These are phyloP conservation scores for Hystrix cristata DNA, from an alignment of 2,113 vertebrate genomes.

Conservation along the genomic window DNA sequence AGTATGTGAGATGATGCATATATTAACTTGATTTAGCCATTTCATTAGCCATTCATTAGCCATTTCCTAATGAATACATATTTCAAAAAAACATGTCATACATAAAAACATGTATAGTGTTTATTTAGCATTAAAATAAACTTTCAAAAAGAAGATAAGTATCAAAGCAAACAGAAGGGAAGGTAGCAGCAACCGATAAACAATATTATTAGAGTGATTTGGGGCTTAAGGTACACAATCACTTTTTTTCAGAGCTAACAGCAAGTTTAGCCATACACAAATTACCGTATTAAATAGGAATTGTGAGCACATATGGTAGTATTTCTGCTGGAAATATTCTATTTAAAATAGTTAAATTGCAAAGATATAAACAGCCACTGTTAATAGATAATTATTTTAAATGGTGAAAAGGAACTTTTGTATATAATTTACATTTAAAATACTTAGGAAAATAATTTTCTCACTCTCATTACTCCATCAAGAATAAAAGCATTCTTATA, in stretches of 20 bases:
- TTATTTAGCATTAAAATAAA: neutral
- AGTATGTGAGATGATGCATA: neutral
- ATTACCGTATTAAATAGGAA: neutral
- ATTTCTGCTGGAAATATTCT: conserved; percentile 8
- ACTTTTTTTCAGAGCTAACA: neutral
- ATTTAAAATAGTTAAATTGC: neutral
- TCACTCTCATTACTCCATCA: neutral
- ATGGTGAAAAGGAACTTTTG: neutral
- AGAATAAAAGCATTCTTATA: neutral
- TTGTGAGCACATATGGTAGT: neutral
- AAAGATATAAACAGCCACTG: neutral
- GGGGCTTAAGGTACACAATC: neutral
- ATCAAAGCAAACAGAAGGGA: conserved; percentile 8
- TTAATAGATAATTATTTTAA: conserved; percentile 40
- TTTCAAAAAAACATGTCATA: neutral
- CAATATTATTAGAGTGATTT: neutral
- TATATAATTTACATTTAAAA: conserved; percentile 29
- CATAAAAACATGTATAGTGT: neutral
- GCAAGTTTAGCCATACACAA: neutral
- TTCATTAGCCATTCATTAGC: too few species aligned
- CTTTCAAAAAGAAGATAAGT: neutral
- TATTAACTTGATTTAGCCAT: neutral
- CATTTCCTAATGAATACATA: neutral
- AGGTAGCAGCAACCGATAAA: neutral
- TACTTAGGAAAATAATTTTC: neutral